phyloP scores from a whole-genome alignment of 1,140 invertebrate species.

The Drosophila insularis region DNA sequence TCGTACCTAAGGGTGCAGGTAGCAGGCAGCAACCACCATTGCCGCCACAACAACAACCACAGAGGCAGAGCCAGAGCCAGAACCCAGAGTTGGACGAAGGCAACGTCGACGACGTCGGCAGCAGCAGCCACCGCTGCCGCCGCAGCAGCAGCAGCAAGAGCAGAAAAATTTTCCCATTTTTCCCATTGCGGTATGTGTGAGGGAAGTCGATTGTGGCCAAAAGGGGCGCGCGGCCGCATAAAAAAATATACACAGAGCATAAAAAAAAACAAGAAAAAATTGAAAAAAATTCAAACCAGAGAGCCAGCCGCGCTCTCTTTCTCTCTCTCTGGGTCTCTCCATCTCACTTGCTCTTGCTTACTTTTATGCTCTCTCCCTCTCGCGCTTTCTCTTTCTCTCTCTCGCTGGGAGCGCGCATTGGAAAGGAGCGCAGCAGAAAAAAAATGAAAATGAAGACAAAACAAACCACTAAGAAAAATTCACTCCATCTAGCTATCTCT shows the following conservation, averaged over 20 bases:
- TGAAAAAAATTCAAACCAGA: constrained; percentile 44
- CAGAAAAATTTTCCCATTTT: constrained; percentile 83
- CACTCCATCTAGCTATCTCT: constrained; percentile 3
- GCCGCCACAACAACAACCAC: constrained; percentile 78
- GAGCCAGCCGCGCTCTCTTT: constrained; percentile 24
- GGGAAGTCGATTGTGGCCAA: constrained; percentile 66
- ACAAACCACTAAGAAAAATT: constrained; percentile 46
- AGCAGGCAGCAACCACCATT: constrained; percentile 81
- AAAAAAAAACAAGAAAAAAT: constrained; percentile 33
- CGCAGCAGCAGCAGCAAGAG: constrained; percentile 75
- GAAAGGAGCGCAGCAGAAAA: constrained; percentile 61
- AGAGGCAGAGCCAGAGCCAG: neutral
- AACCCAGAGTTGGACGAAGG: neutral
- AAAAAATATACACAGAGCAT: constrained; percentile 31
- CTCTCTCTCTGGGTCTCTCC: constrained; percentile 25
- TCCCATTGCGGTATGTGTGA: constrained; percentile 73
- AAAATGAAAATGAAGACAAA: constrained; percentile 32
- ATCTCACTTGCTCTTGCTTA: constrained; percentile 23
- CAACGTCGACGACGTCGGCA: constrained; percentile 48
- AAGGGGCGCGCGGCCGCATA: constrained; percentile 55
- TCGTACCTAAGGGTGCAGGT: constrained; percentile 72
- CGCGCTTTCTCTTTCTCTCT: constrained; percentile 22
- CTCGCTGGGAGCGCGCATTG: constrained; percentile 45
- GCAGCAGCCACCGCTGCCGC: constrained; percentile 79
- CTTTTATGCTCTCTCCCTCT: neutral